Percentiles rank a stretch among this genome's conserved stretches.
Evolutionary conservation across 2,113 vertebrate genomes (phyloP).

Genomic region (Mystacornis crossleyi): DNA sequence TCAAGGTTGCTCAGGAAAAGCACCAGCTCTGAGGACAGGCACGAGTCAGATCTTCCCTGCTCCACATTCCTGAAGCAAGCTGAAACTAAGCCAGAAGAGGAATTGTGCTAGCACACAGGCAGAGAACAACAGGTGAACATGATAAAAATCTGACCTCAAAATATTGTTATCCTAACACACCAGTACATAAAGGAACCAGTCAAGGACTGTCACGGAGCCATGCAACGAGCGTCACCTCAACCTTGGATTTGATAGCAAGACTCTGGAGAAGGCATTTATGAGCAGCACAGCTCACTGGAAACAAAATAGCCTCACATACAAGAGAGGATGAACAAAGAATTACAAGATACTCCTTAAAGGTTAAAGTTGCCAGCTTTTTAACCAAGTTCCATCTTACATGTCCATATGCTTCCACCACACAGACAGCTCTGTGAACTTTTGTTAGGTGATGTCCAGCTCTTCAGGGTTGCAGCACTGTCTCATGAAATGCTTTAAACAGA

Average conservation of each 20-base stretch:
- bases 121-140: background rate
- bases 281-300: background rate
- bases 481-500: background rate
- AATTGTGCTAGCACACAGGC: background rate
- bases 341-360: too few relatives aligned
- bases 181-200: background rate
- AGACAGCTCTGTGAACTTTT: rapidly evolving
- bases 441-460: background rate
- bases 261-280: rapidly evolving
- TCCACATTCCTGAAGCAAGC: background rate
- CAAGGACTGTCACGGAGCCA: background rate
- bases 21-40: background rate
- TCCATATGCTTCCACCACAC: background rate
- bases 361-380: background rate
- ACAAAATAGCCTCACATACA: background rate
- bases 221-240: rapidly evolving
- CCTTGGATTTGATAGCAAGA: background rate
- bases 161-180: background rate
- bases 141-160: background rate
- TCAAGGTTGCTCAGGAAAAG: background rate
- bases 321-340: background rate
- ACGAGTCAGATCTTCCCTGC: background rate
- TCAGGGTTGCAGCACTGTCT: background rate
- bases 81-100: background rate
- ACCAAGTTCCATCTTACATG: background rate